Evolutionary conservation across 2,888 invertebrate species (phyloP), one percentile per base, ranked within the genome.

Genomic region (Xanthostigma xanthostigma): DNA sequence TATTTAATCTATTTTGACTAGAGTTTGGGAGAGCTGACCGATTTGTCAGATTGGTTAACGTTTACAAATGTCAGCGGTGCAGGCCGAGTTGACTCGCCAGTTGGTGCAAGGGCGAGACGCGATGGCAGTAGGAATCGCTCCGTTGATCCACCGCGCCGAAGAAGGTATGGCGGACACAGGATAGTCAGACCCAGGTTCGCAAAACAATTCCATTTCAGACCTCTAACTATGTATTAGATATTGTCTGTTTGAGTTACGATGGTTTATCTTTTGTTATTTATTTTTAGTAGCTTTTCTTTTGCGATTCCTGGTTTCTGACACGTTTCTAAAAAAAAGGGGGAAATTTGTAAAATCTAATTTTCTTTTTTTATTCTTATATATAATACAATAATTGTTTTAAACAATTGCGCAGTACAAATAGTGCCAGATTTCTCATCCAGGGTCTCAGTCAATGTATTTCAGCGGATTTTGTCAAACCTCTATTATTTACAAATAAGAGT

Each of bases 151-250:
- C 53, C 56, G 49, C 55, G 58, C 48, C 58, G 66, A 53, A 55
- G 56, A 53, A 65, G 64, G 64, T 64, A 64, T 60, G 61, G 60
- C 54, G 62, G 60, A 54, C 59, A 62, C 56, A 59, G 64, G 60
- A 62, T 61, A 55, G 56, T 59, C 55, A 60, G 65, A 58, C 62
- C 64, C 60, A 65, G 64, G 65, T 65, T 63, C 56, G 63, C 60
- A 52, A 45, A 54, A 27, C 27, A 27, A 27, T 27, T 27, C 27
- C 27, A 27, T 27, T 27, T 27, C 27, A 27, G 27, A 27, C 27
- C 27, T 27, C 27, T 27, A 27, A 27, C 27, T 27, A 27, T 27
- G 27, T 27, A 27, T 27, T 27, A 27, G 27, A 27, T 27, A 27
- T 27, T 27, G 27, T 27, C 27, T 27, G 27, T 27, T 27, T 27